Conservation (phyloP, 2,888 invertebrate genomes). For the Cancer borealis region DNA sequence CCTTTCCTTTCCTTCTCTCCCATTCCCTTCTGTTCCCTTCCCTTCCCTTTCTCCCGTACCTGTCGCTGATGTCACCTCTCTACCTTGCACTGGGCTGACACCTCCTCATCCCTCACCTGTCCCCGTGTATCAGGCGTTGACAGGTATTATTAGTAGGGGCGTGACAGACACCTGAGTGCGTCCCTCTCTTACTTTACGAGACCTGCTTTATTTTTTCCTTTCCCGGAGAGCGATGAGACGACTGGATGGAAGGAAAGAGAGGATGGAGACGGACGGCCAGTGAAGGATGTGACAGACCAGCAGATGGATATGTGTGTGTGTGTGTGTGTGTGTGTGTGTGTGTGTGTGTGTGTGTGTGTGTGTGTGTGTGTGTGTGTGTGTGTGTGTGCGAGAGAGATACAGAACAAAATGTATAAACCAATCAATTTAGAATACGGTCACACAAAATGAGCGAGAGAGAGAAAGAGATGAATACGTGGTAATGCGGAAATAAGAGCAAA, state of each 20-base stretch:
- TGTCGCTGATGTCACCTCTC: slow-evolving; percentile 11
- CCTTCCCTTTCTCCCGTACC: not conserved
- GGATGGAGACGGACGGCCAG: slow-evolving; percentile 13
- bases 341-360: not conserved
- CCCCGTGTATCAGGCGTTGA: slow-evolving; percentile 30
- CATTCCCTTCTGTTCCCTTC: not conserved
- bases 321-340: not conserved
- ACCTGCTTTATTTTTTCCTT: slow-evolving; percentile 3
- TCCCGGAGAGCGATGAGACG: not conserved
- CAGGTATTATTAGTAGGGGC: slow-evolving; percentile 30
- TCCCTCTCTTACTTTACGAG: slow-evolving; percentile 35
- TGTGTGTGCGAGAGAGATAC: slow-evolving; percentile 25
- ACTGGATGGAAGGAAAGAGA: not conserved
- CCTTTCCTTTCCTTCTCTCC: not conserved
- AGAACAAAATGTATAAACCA: not conserved
- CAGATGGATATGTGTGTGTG: slow-evolving; percentile 10
- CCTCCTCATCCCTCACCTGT: slow-evolving; percentile 27
- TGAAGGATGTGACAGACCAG: slow-evolving; percentile 10
- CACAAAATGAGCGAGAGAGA: too few species aligned
- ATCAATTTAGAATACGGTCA: too few species aligned
- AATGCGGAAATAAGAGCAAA: not conserved
- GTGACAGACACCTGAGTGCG: slow-evolving; percentile 30
- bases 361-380: not conserved
- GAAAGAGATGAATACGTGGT: not conserved
- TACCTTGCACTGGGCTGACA: slow-evolving; percentile 1